Base-by-base conservation (phyloP, 2,888 invertebrate species). In the Coleophora flavipennella region DNA sequence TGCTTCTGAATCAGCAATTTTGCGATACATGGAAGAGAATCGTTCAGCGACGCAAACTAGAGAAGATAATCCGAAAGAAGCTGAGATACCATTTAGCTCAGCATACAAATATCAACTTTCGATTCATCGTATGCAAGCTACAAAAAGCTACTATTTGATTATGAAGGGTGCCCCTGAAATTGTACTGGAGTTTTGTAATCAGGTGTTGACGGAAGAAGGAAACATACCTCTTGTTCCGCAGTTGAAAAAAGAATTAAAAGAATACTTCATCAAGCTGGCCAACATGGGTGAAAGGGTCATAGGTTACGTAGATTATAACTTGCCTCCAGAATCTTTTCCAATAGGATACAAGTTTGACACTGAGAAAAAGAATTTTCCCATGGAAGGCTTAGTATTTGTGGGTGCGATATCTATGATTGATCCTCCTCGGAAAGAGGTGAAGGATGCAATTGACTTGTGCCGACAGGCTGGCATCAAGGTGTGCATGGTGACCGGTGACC, bases 211-310 rank as follows among this genome's bases (percentile, higher is more conserved):
- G 9, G 86, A 87, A 43, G 87, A 87, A n/a, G 85, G 86, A 7
- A 86, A 86, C 11, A 70, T 56, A 39, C 40, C 57, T 1, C 63
- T 93, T 33, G 83, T 74, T 1, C 52, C 64, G 0, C 64, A 67
- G 11, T 66, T 86, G 51, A 86, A 86, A 50, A 79, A 85, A 39
- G 78, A 86, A 36, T 77, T 91, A 14, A 88, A 89, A 57, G 79
- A 85, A 35, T 87, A 90, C 38, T 93, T 95, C 63, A 86, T 90
- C 39, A 92, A 92, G 65, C 71, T 96, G 40, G 95, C 94, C 40
- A 92, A 92, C 50, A 89, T 93, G 69, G 96, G 96, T 20, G 95
- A 96, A 69, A 87, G 95, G 42, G 94, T 96, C 1, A 83, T 95
- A 36, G 93, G 93, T 12, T 96, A 95, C 71, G 93, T 93, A 55